Evolutionary conservation across 30 jellyfish, hydroid and myxozoan genomes (phyloP), one percentile per base, ranked within the genome.

Genomic region (Aurelia aurita complex sp. Pacific): DNA sequence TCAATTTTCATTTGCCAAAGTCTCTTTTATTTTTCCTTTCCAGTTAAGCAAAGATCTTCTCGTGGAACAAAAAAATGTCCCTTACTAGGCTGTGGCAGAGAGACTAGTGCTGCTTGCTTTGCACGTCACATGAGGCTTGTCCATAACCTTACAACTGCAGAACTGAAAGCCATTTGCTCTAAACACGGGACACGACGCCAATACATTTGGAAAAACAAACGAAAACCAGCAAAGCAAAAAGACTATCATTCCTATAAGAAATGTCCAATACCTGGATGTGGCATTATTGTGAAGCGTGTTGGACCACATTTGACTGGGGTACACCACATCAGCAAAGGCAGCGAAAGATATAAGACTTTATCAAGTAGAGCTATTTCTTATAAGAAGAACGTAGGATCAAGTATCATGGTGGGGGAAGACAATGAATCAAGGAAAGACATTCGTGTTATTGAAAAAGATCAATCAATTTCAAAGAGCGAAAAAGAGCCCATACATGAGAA

Each of bases 81-180:
- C 68, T 2, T 59, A 59, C 68, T 4, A 59, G 11, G 68, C 68
- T 59, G 68, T 8, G 68, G 68, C 3, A 59, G 11, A 12, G 68
- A 59, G 11, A 59, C 68, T 2, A 59, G 68, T 59, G 68, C 68
- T 3, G 29, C 68, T 2, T 59, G 68, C 68, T 2, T 59, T 59
- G 68, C 68, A 59, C 68, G 68, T 0, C 68, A 59, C 68, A 59
- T 59, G 68, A 59, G 29, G 68, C 68, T 59, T 59, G 68, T 59
- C 4, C 68, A 59, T 59, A 59, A 59, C 9, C 11, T 59, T 2
- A 59, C 68, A 59, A 12, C 68, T 8, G 68, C 68, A 2, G 68
- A 59, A 59, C 2, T 59, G 0, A 59, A 18, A 8, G 68, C 68
- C 3, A 59, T 59, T 8, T 59, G 11, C 4, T 59, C 68, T 2